Base-by-base conservation (phyloP, 2,888 invertebrate genomes). In the Callosobruchus maculatus region DNA sequence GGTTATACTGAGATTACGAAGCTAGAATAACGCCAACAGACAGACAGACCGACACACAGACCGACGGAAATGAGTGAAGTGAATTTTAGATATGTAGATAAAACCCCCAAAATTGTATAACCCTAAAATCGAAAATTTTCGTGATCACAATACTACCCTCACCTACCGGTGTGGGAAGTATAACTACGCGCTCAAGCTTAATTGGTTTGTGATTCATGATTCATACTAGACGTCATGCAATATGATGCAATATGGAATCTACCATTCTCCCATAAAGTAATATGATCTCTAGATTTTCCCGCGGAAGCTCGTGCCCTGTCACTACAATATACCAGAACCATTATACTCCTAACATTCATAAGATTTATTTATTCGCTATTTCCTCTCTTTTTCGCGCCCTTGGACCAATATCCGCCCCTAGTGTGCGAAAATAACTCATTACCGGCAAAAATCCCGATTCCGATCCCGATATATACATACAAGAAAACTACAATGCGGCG, bases 391-490 rank as follows among this genome's bases (percentile, higher is more conserved):
- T 49, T 49, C 76, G 76, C 78, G 78, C 78, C 75, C 72, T 70
- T 77, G 30, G 70, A 72, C 71, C 74, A 75, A 78, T 77, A 79
- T 78, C 79, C 78, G 76, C 2, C 68, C 75, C 75, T 74, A 72
- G 74, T 81, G 83, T 84, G 84, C 82, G 81, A 84, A 84, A 81
- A 79, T 79, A 79, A 78, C 81, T 82, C 82, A 83, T 84, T 84
- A 83, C 82, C 77, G 72, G 76, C 78, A 75, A 78, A 80, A 81
- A 80, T 80, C 80, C 80, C 80, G 77, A 30, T 30, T 30, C 30
- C n/a, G n/a, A 81, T 80, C 80, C 49, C 3, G 49, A 49, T 49
- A 49, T 49, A 49, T 81, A 82, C 81, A 80, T 81, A 83, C 78
- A 76, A 81, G 83, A 82, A 84, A 84, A 84, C 80, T 81, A 83